A percentile compares a stretch with the other conserved stretches of the same genome.
Conservation (phyloP, 2,113 vertebrate species). For the Terrapene triunguis region DNA sequence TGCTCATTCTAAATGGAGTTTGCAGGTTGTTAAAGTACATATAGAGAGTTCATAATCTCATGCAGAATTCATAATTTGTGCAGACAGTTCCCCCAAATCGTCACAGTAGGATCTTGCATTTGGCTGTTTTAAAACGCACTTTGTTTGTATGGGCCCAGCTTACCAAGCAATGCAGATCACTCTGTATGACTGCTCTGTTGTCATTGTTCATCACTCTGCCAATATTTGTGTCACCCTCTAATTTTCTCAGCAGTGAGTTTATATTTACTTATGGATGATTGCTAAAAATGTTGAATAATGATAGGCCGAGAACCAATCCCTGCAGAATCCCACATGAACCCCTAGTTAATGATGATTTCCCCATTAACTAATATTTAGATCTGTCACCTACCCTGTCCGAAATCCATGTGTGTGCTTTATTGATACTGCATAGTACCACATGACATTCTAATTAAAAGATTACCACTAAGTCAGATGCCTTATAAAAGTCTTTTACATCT, state of each 20-base stretch:
- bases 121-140: fast-evolving
- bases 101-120: background rate
- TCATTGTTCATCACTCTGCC: background rate
- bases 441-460: background rate
- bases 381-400: background rate
- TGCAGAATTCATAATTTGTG: no score
- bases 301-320: background rate
- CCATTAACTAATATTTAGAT: background rate
- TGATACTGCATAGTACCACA: background rate
- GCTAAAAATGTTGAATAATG: background rate
- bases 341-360: background rate
- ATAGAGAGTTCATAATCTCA: no score
- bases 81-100: no score
- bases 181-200: background rate
- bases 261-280: background rate
- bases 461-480: background rate
- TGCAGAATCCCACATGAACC: background rate
- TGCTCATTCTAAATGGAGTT: no score
- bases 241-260: background rate
- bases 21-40: no score
- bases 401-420: background rate
- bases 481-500: background rate
- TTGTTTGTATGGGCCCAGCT: background rate
- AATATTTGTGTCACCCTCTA: background rate
- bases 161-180: background rate